Conservation (phyloP, 2,888 invertebrate species). For the Hydrotaea diabolus region DNA sequence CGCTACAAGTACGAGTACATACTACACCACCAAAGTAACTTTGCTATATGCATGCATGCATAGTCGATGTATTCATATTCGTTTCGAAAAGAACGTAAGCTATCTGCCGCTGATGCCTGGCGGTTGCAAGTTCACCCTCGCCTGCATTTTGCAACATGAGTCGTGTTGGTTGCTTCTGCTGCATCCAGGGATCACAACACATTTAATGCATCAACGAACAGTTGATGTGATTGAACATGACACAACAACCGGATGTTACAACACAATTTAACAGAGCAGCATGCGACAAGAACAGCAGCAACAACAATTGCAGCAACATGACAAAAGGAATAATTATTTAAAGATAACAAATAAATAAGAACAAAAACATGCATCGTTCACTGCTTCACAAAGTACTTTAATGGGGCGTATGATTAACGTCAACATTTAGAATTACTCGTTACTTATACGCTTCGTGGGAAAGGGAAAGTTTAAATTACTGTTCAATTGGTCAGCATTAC, state of each 20-base stretch:
- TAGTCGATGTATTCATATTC: background rate
- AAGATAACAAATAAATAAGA: background rate
- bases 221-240: slow-evolving; percentile 56
- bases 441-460: too few species aligned
- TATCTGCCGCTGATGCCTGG: too few species aligned
- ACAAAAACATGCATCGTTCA: background rate
- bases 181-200: slow-evolving; percentile 48
- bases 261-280: slow-evolving; percentile 26
- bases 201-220: slow-evolving; percentile 65
- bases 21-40: too few species aligned
- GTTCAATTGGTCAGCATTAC: too few species aligned
- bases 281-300: slow-evolving; percentile 36
- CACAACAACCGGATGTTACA: slow-evolving; percentile 38
- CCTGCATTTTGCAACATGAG: background rate
- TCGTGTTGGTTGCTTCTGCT: background rate
- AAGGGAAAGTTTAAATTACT: too few species aligned
- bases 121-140: too few species aligned
- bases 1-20: too few species aligned
- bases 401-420: too few species aligned
- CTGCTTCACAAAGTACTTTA: background rate
- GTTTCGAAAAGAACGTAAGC: too few species aligned
- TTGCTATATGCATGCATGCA: background rate
- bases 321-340: slow-evolving; percentile 34
- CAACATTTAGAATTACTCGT: too few species aligned
- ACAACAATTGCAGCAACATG: background rate